Evolutionary conservation across 2,888 invertebrate genomes (phyloP).

Genomic region (Metalampra italica): DNA sequence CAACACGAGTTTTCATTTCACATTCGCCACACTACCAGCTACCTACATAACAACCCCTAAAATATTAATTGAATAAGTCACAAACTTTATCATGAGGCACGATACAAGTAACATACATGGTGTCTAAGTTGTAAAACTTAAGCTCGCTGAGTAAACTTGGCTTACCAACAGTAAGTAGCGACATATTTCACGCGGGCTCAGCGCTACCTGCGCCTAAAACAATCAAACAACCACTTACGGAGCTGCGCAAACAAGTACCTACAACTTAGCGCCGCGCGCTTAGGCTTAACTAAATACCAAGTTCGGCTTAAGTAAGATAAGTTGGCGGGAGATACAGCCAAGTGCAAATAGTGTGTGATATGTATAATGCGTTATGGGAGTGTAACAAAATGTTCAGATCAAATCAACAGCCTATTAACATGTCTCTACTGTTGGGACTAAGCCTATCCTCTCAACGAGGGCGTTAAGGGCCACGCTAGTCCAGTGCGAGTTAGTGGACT

Average conservation of each 20-base stretch:
- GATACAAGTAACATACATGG: neutral
- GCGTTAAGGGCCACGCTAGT: too few species aligned
- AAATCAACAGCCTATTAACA: too few species aligned
- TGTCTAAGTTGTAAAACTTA: conserved; percentile 66
- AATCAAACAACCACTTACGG: conserved; percentile 66
- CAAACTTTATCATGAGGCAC: conserved; percentile 2
- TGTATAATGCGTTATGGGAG: neutral
- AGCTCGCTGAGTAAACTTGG: conserved; percentile 58
- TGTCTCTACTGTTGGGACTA: too few species aligned
- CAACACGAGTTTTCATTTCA: too few species aligned
- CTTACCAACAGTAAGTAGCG: conserved; percentile 66
- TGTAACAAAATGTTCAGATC: too few species aligned
- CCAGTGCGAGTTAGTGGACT: too few species aligned
- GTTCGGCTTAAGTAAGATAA: conserved; percentile 70
- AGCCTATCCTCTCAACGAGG: too few species aligned
- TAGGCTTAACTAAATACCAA: conserved; percentile 73
- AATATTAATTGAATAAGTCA: neutral
- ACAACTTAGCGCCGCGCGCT: conserved; percentile 45
- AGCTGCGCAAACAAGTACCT: conserved; percentile 35
- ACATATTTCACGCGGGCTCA: conserved; percentile 71
- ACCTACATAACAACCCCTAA: too few species aligned
- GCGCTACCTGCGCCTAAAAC: conserved; percentile 71
- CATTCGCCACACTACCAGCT: too few species aligned
- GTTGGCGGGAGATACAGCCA: conserved; percentile 37
- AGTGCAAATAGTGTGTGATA: conserved; percentile 1